Conservation (phyloP, 2,888 invertebrate species). For the Cerceris ruficornis region DNA sequence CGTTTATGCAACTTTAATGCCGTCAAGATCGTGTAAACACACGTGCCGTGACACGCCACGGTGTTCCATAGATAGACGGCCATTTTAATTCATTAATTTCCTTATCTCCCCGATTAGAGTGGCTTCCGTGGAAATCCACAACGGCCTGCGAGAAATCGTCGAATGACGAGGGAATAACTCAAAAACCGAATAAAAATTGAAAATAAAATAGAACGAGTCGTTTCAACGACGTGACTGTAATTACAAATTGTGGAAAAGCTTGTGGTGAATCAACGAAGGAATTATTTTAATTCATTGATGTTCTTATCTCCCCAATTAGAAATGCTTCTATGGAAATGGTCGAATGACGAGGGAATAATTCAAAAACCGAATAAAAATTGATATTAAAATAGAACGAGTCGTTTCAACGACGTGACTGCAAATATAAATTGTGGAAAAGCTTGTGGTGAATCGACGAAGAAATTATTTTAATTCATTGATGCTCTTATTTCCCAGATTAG, state of each 20-base stretch:
- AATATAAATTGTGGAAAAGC: no score
- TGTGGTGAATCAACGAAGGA: background rate
- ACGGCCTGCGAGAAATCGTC: background rate
- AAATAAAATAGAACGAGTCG: no score
- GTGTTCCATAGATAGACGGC: background rate
- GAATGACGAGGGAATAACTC: background rate
- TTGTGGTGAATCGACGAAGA: background rate
- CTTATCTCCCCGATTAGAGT: background rate
- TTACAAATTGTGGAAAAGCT: no score
- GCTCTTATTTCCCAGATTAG: background rate
- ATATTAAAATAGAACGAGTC: no score
- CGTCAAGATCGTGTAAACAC: slow-evolving; percentile 23
- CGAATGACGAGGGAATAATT: background rate
- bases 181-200: background rate
- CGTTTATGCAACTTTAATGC: background rate
- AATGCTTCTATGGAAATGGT: background rate
- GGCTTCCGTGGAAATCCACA: background rate
- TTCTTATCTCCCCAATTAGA: background rate
- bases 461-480: background rate
- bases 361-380: background rate
- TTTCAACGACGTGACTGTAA: no score
- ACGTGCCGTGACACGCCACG: background rate
- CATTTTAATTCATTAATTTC: background rate
- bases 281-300: background rate
- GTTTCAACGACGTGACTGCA: no score